Evolutionary conservation across 2,113 vertebrate genomes (phyloP).

Genomic region (Mus pahari): DNA sequence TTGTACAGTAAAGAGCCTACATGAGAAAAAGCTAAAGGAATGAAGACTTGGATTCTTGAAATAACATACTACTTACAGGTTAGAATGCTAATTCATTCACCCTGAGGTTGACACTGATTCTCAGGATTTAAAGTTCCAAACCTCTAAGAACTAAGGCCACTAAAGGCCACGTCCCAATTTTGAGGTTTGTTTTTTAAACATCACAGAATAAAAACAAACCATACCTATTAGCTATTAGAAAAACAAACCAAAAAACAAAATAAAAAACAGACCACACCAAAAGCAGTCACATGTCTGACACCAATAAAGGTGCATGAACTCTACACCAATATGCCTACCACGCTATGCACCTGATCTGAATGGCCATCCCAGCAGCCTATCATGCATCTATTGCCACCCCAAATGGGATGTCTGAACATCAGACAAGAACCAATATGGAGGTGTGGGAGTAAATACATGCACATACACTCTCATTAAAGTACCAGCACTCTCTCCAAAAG

Average conservation of each 20-base stretch:
- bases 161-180: not conserved
- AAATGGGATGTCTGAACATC: not conserved
- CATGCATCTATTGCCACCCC: not conserved
- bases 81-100: not conserved
- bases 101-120: not conserved
- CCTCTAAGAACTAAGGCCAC: not conserved
- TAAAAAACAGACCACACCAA: too few relatives aligned
- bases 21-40: not conserved
- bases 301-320: not conserved
- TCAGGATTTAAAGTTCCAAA: not conserved
- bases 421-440: not conserved
- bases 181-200: not conserved
- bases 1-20: not conserved
- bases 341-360: rapidly evolving
- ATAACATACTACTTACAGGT: not conserved
- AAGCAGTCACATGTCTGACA: rapidly evolving
- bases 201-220: not conserved
- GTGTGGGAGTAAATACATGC: not conserved
- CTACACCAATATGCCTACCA: rapidly evolving
- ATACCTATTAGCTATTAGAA: not conserved
- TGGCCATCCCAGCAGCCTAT: not conserved
- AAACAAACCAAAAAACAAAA: too few relatives aligned
- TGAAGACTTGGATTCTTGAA: not conserved
- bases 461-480: not conserved
- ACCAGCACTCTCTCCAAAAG: not conserved